These are phyloP conservation scores for Aphodius sticticus DNA, from an alignment of 2,888 invertebrate species.

Conservation along the genomic window DNA sequence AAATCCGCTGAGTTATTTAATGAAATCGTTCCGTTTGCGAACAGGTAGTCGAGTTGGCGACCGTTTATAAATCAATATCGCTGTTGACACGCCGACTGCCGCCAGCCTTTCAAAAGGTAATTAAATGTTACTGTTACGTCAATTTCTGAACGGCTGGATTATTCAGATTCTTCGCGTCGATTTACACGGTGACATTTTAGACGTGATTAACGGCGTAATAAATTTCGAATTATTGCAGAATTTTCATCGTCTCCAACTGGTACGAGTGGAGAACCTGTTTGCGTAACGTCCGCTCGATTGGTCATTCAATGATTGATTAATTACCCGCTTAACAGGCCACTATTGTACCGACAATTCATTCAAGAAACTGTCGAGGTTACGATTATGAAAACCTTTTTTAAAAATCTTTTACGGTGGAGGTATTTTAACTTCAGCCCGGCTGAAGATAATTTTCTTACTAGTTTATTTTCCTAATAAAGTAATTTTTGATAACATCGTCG, in stretches of 20 bases:
- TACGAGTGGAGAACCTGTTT: not conserved
- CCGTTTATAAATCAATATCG: constrained; percentile 4
- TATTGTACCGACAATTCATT: not conserved
- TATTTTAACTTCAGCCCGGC: no score
- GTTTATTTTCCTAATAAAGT: no score
- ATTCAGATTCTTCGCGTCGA: constrained; percentile 4
- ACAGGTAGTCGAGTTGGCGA: not conserved
- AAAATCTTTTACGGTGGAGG: no score
- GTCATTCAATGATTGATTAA: not conserved
- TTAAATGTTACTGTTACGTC: not conserved
- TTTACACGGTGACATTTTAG: not conserved
- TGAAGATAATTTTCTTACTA: no score
- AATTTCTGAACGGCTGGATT: not conserved
- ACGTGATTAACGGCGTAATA: not conserved
- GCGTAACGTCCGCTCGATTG: not conserved
- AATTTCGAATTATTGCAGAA: constrained; percentile 4
- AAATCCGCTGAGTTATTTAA: not conserved
- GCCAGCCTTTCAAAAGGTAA: not conserved
- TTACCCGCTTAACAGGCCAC: not conserved
- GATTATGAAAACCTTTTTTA: not conserved
- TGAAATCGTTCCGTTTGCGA: not conserved
- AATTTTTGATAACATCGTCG: no score
- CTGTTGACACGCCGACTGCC: not conserved
- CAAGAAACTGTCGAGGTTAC: not conserved
- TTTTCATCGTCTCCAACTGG: not conserved